phyloP scores from a whole-genome alignment of 2,888 invertebrate species.

The Aphrophora alni region DNA sequence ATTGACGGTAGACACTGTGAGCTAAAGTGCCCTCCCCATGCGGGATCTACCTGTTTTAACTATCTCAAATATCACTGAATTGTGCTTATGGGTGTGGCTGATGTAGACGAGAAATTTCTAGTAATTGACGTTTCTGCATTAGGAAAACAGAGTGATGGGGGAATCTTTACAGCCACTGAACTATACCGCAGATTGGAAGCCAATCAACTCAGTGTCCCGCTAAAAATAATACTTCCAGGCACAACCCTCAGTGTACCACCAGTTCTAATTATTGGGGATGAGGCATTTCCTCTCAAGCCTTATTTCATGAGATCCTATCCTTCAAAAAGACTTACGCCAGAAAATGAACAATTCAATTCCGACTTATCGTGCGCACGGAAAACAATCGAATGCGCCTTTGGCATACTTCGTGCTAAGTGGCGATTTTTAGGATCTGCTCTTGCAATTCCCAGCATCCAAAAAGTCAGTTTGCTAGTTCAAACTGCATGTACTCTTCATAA shows the following conservation, averaged over 20 bases:
- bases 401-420: slow-evolving; percentile 20
- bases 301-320: slow-evolving; percentile 15
- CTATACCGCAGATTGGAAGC: slow-evolving; percentile 17
- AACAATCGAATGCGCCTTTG: slow-evolving; percentile 21
- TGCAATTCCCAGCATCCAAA: not conserved
- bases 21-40: slow-evolving; percentile 23
- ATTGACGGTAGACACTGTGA: slow-evolving; percentile 35
- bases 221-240: slow-evolving; percentile 18
- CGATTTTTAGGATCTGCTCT: slow-evolving; percentile 16
- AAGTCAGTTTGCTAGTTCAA: slow-evolving; percentile 3
- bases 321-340: slow-evolving; percentile 7
- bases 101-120: slow-evolving; percentile 31
- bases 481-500: slow-evolving; percentile 20
- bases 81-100: slow-evolving; percentile 35
- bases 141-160: slow-evolving; percentile 34
- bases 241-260: slow-evolving; percentile 23
- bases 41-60: slow-evolving; percentile 34
- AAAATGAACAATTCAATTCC: not conserved
- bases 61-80: slow-evolving; percentile 33
- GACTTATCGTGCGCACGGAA: slow-evolving; percentile 17
- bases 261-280: slow-evolving; percentile 18
- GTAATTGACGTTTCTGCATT: slow-evolving; percentile 31
- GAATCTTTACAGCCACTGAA: slow-evolving; percentile 18
- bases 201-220: not conserved
- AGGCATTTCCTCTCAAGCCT: slow-evolving; percentile 15